Conservation (phyloP, 1,140 invertebrate species). For the Papilio polyxenes region DNA sequence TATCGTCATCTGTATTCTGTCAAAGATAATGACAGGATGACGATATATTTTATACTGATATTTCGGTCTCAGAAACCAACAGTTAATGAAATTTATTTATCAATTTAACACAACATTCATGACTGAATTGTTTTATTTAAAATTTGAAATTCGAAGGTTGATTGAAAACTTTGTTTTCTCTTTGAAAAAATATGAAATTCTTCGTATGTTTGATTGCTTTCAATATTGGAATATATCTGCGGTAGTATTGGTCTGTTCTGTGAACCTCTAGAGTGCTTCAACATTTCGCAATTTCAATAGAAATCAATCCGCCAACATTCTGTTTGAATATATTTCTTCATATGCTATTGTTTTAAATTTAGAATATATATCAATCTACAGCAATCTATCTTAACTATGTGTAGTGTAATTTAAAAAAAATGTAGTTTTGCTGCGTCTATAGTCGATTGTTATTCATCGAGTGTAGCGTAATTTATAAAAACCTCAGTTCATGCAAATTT, state of each 20-base stretch:
- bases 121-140: neutral
- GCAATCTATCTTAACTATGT: neutral
- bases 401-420: neutral
- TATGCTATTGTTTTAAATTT: neutral
- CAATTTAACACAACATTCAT: neutral
- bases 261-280: neutral
- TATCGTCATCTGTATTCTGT: no score
- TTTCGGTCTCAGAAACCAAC: no score
- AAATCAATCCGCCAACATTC: constrained; percentile 3
- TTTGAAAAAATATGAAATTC: neutral
- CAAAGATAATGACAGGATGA: no score
- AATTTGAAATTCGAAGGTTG: neutral
- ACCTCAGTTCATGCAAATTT: no score
- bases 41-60: no score
- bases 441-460: no score
- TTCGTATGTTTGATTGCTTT: neutral
- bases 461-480: no score
- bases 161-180: neutral
- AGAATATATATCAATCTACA: neutral
- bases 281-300: constrained; percentile 3
- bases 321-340: neutral
- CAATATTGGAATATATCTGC: neutral
- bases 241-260: neutral
- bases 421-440: no score
- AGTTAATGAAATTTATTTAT: neutral